Evolutionary conservation across 2,888 invertebrate species (phyloP), one percentile per base, ranked within the genome.

Genomic region (Imbricaverruca yamaguchii): DNA sequence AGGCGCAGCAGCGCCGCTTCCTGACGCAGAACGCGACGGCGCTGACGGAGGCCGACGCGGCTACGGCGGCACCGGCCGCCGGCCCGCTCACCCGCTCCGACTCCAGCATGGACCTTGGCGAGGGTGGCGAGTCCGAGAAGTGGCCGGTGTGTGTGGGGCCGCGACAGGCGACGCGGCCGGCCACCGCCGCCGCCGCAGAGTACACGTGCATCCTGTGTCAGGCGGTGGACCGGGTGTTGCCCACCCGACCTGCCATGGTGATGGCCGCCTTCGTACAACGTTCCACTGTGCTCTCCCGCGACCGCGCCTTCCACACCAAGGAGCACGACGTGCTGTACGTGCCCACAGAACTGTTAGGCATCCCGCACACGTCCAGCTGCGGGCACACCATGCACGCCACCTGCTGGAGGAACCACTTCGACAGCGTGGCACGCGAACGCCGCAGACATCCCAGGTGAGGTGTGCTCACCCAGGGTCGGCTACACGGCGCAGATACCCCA

Each of bases 331-430:
- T 85, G 82, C 59, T 81, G 18, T 39, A 80, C 25, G 56, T 83
- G 57, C 83, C 84, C 18, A 67, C 81, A 4, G 81, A 82, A 55
- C 81, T 84, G n/a, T 81, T 82, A 61, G 81, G 53, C 7, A 63
- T 59, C n/a, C n/a, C 96, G 39, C 94, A 97, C 88, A 94, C 94
- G 15, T 94, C 95, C 85, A 94, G 95, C 80, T 99, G 99, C 87
- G 98, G 98, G 0, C 99, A 99, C 88, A 95, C 96, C 15, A 95
- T 99, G 94, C 99, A 99, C 88, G 93, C 94, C 80, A 90, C 91
- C 82, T 99, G 99, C 89, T 98, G 97, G 95, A 91, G 93, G 86
- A 93, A 94, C 88, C 96, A 96, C 87, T 94, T 94, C 84, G 94
- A 95, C 84, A 94, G 93, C 85, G 94, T 97, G 84, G 91, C 92